These are phyloP conservation scores for Mycogona germanica DNA, from an alignment of 2,888 invertebrate genomes.

Conservation along the genomic window DNA sequence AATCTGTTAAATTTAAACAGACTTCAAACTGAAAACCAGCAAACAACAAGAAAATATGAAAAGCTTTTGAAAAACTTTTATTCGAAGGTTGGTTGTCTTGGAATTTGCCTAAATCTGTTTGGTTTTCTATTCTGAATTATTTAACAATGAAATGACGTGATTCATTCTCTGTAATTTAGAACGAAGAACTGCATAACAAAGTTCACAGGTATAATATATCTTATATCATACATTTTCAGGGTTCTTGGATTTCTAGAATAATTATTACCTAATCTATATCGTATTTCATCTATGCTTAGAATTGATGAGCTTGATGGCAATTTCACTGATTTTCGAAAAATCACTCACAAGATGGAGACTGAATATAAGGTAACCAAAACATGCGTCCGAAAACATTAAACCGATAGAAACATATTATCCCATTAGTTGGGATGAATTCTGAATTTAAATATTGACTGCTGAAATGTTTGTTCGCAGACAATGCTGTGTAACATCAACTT, in stretches of 20 bases:
- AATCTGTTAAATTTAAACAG: neutral
- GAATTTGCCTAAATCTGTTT: too few relatives aligned
- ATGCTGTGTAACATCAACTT: neutral
- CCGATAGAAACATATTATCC: neutral
- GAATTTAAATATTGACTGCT: neutral
- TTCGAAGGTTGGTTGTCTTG: neutral
- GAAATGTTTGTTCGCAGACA: neutral
- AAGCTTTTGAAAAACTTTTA: neutral
- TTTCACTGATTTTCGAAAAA: neutral
- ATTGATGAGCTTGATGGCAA: neutral
- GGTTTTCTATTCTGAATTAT: too few relatives aligned
- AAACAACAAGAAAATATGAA: neutral
- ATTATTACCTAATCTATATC: too few relatives aligned
- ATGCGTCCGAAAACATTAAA: too few relatives aligned
- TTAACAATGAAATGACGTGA: too few relatives aligned
- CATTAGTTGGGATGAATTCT: too few relatives aligned
- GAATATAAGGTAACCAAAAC: slow-evolving; percentile 7
- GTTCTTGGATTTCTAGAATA: too few relatives aligned
- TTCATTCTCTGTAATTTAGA: too few relatives aligned
- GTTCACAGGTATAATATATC: too few relatives aligned
- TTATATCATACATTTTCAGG: too few relatives aligned
- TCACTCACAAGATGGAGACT: neutral
- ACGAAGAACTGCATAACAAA: too few relatives aligned
- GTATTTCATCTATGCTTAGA: too few relatives aligned
- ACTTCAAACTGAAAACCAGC: neutral